Evolutionary conservation across 2,888 invertebrate genomes (phyloP).

Genomic region (Crocallis elinguaria): DNA sequence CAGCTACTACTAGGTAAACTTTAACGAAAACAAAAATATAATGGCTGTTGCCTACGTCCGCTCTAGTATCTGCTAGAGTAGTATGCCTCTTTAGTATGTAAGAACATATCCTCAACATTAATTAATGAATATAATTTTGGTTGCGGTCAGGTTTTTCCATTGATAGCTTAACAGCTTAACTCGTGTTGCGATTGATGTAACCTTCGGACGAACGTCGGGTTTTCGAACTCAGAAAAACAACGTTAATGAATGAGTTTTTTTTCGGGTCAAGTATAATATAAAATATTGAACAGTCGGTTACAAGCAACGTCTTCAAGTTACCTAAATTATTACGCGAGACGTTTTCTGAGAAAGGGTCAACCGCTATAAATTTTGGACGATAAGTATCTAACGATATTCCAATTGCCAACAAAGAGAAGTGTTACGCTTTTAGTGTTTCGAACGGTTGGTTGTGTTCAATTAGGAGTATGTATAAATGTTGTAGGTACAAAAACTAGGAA

Average conservation of each 20-base stretch:
- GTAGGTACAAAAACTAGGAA: too few relatives aligned
- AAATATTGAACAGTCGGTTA: background rate
- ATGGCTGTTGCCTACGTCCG: too few relatives aligned
- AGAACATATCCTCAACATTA: too few relatives aligned
- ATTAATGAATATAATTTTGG: too few relatives aligned
- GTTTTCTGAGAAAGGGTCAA: slow-evolving; percentile 9
- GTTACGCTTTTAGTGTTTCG: background rate
- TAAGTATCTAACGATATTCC: slow-evolving; percentile 1
- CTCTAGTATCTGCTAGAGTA: too few relatives aligned
- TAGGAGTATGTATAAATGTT: background rate
- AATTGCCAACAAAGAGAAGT: background rate
- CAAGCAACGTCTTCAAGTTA: background rate
- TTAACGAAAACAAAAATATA: too few relatives aligned
- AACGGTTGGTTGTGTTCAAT: too few relatives aligned
- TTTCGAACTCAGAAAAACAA: slow-evolving; percentile 3
- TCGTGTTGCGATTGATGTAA: background rate
- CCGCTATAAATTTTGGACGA: slow-evolving; percentile 4
- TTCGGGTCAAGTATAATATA: background rate
- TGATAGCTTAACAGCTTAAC: background rate
- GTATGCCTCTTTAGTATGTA: too few relatives aligned
- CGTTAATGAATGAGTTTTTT: background rate
- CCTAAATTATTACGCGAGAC: background rate
- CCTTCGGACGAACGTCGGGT: slow-evolving; percentile 1
- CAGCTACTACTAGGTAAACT: too few relatives aligned
- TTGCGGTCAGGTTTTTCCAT: background rate